Base-by-base conservation (phyloP, 1,140 invertebrate species). In the Homarus americanus region DNA sequence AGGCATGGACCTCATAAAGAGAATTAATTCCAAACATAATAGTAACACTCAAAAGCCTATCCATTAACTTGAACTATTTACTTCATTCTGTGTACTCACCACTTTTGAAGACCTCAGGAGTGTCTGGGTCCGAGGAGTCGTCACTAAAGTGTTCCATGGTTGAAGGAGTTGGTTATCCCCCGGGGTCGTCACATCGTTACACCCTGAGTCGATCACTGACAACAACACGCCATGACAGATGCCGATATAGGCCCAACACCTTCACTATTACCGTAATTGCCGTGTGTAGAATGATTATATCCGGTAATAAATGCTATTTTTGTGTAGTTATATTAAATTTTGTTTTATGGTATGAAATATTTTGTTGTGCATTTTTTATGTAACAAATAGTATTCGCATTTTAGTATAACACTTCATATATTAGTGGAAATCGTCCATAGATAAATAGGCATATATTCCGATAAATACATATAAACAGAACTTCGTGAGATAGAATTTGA, bases 141-240 rank as follows among this genome's bases (percentile, higher is more conserved):
- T 90, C 88, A 72, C 88, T 90, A 40, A 90, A 84, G 79, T 90
- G 88, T 58, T 90, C 88, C 88, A 90, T 90, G 41, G n/a, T 24
- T 82, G 87, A 89, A 82, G 87, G 40, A 58, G 36, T 89, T 36
- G 36, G 5, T 7, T 69, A 1, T 69, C n/a, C n/a, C n/a, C n/a
- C n/a, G n/a, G 17, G 28, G 58, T 36, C 38, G 69, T 78, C 78
- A 90, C 82, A 83, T 90, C 24, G 88, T 83, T 83, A 53, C 88
- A 76, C 82, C 82, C 36, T 49, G 49, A 90, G 76, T 90, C 82
- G 80, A 90, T 83, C 88, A 90, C 69, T 72, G 53, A 88, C 86
- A 90, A 90, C 88, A 83, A 90, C 63, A 90, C 88, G 88, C 88
- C 88, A 90, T 90, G 88, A 90, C 88, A 90, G 87, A 69, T 69